Evolutionary conservation across 1,140 invertebrate genomes (phyloP), one percentile per base, ranked within the genome.

Genomic region (Drosophila triauraria): DNA sequence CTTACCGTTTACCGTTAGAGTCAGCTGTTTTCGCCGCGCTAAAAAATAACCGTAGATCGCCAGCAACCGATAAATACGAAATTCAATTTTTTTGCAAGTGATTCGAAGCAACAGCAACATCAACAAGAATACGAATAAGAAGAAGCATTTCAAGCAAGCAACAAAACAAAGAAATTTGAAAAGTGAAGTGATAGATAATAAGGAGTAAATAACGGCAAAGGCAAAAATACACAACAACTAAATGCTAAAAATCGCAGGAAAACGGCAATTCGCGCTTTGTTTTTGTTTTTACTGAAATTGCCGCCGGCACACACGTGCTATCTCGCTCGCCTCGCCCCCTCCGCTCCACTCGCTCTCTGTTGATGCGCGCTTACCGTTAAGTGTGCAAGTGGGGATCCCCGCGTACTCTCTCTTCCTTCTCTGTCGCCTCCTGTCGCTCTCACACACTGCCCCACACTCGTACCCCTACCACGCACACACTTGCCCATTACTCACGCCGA

Each of bases 221-320:
- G n/a, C 32, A 68, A 38, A 65, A 48, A 69, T 43, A 40, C 13
- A 59, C 42, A 72, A 68, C 40, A 58, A 70, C 48, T 68, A 68
- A 69, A 65, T 69, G 64, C 63, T 72, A 35, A 23, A 47, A 43
- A 72, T 62, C 46, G 47, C 13, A 54, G 53, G 53, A 59, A 23
- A 32, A 44, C 50, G 50, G 63, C 65, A 27, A 50, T 71, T 48
- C 68, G 68, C 44, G 53, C 69, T 72, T 74, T 74, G 70, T 74
- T 72, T 74, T 74, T 74, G 70, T 74, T 74, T 56, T 74, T 60
- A 65, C 67, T 65, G 30, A 67, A 68, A 38, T 72, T 72, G 69
- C 69, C 69, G 69, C 69, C 69, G 69, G 68, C 68, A 60, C 70
- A 87, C 84, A 77, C 80, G 83, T 88, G 80, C 76, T 82, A 43